phyloP scores from a whole-genome alignment of 2,888 invertebrate species.

The Spilosoma lubricipeda region DNA sequence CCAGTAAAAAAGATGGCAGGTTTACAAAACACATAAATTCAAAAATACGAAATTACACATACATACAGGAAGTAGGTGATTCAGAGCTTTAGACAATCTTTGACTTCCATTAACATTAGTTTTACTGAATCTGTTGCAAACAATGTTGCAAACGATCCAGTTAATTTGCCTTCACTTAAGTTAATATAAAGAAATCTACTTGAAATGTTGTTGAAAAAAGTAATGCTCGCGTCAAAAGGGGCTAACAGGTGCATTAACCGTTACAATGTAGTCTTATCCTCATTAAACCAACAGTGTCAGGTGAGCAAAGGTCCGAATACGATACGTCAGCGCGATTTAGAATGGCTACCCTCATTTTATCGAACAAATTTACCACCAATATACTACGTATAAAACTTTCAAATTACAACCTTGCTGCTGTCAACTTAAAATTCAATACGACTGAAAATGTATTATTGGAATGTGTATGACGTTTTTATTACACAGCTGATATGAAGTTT shows the following conservation, averaged over 20 bases:
- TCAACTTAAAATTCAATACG: background rate
- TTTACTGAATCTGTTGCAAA: background rate
- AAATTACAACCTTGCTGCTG: conserved; percentile 21
- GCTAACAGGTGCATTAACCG: background rate
- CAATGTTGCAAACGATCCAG: background rate
- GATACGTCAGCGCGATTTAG: conserved; percentile 82
- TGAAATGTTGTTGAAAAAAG: background rate
- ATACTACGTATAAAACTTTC: background rate
- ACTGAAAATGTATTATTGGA: conserved; percentile 25
- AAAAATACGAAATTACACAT: background rate
- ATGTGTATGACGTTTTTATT: conserved; percentile 36
- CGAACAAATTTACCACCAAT: conserved; percentile 47
- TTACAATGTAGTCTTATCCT: conserved; percentile 56
- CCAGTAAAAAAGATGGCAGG: no score
- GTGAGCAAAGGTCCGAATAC: conserved; percentile 78
- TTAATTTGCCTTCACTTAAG: background rate
- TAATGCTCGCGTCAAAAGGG: background rate
- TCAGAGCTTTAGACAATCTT: background rate
- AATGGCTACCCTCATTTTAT: conserved; percentile 81
- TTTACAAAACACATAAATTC: background rate
- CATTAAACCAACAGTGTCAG: conserved; percentile 69
- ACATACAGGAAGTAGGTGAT: no score
- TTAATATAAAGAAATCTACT: background rate
- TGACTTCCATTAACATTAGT: background rate
- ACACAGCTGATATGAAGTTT: conserved; percentile 29